phyloP scores from a whole-genome alignment of 30 jellyfish, hydroid and myxozoan genomes.

The Chironex yamaguchii region DNA sequence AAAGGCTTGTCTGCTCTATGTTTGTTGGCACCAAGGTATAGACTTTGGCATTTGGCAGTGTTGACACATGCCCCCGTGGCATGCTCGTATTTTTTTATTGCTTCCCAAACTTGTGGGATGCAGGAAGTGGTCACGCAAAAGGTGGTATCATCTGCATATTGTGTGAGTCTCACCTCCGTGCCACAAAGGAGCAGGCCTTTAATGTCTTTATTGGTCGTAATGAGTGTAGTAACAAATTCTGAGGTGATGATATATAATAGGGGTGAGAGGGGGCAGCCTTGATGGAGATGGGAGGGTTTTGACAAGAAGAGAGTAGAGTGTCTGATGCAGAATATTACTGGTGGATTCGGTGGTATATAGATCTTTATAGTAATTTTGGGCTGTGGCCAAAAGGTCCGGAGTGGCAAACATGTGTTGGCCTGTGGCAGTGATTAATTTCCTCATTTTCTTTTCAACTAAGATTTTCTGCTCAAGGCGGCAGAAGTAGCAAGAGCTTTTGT shows the following conservation, averaged over 20 bases:
- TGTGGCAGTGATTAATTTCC: too few species aligned
- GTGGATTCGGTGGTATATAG: too few species aligned
- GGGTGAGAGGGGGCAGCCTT: conserved; percentile 58
- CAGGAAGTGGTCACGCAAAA: background rate
- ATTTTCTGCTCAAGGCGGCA: too few species aligned
- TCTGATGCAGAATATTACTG: too few species aligned
- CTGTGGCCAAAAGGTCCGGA: too few species aligned
- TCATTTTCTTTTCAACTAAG: too few species aligned
- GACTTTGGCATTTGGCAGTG: conserved; percentile 30
- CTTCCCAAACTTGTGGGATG: background rate
- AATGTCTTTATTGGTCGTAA: background rate
- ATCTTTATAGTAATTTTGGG: too few species aligned
- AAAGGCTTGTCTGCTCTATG: conserved; percentile 13
- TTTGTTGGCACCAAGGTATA: conserved; percentile 51
- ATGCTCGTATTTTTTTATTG: conserved; percentile 19
- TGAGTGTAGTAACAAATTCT: conserved; percentile 1
- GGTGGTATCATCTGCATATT: conserved; percentile 51
- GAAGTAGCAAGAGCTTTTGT: too few species aligned
- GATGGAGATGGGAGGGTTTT: background rate
- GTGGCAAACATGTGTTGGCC: too few species aligned
- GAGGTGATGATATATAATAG: conserved; percentile 4
- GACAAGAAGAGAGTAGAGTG: background rate
- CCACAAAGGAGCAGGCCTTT: conserved; percentile 1
- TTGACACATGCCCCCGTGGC: conserved; percentile 54
- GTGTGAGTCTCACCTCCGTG: background rate